Percentiles rank a stretch among this genome's conserved stretches.
These are phyloP conservation scores for Zygogramma bicolorata DNA, from an alignment of 2,888 invertebrate species.

Conservation along the genomic window DNA sequence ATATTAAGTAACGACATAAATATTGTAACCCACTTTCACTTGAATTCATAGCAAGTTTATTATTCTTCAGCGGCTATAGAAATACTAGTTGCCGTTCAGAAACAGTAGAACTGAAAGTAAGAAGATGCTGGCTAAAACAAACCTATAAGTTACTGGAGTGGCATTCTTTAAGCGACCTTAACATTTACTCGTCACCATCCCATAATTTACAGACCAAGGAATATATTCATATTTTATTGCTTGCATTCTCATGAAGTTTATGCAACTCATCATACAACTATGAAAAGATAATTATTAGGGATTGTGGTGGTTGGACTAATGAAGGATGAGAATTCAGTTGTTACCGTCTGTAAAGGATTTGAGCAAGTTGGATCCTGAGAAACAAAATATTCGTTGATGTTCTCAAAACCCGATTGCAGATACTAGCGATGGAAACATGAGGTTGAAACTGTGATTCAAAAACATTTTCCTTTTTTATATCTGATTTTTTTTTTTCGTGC, in stretches of 20 bases:
- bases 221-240: background rate
- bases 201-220: conserved; percentile 1
- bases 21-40: conserved; percentile 34
- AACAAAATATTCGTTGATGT: too few species aligned
- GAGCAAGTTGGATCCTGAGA: too few species aligned
- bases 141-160: conserved; percentile 4
- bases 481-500: too few species aligned
- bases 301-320: background rate
- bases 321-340: background rate
- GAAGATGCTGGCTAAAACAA: background rate
- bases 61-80: background rate
- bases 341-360: too few species aligned
- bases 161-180: conserved; percentile 20
- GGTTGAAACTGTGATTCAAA: too few species aligned
- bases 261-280: background rate
- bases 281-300: too few species aligned
- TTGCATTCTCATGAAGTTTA: background rate
- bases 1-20: conserved; percentile 9
- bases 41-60: conserved; percentile 31
- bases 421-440: too few species aligned
- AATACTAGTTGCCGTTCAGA: background rate
- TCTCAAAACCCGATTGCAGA: too few species aligned
- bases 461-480: too few species aligned
- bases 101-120: background rate
- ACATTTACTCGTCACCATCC: conserved; percentile 26